Evolutionary conservation across 2,888 invertebrate genomes (phyloP), one percentile per base, ranked within the genome.

Genomic region (Serrognathus titanus): DNA sequence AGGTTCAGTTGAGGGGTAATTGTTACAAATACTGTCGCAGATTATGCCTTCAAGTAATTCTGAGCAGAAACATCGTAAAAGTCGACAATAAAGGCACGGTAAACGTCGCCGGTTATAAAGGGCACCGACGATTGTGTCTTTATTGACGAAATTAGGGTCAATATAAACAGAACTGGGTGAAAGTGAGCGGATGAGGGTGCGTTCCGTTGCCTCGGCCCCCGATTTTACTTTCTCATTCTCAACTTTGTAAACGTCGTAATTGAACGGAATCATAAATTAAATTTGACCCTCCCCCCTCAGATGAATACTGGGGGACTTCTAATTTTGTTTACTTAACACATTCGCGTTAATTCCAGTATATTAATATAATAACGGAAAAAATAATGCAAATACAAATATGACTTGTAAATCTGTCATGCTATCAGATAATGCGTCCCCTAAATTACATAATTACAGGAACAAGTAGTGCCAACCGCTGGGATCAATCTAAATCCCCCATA

Each of bases 41-140:
- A 31, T 31, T 16, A 16, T 43, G 16, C 39, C 39, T 11, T 16
- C 9, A 43, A 13, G n/a, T 43, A 43, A 43, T 43, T 10, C 43
- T 10, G 12, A 43, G 43, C 43, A 20, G 1, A 20, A 16, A 73
- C 71, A 74, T 36, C 72, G 73, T 75, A 75, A 75, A 74, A 76
- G 71, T 71, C 68, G 79, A 80, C 80, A 79, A 80, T 79, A 79
- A 80, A 80, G 10, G 11, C 20, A 79, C 49, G 64, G 67, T 55
- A 63, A 61, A 63, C 55, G 46, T 20, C 40, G 55, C 53, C 45
- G 52, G 52, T 43, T 37, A 24, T 61, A 53, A 63, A 62, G 57
- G 60, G 50, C 46, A 51, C 63, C 62, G 62, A 49, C 59, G 40
- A 57, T 60, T 60, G 60, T 56, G 35, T 49, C 58, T 58, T 63